These are phyloP conservation scores for Neuroscelio doddi DNA, from an alignment of 2,888 invertebrate genomes.

Conservation along the genomic window DNA sequence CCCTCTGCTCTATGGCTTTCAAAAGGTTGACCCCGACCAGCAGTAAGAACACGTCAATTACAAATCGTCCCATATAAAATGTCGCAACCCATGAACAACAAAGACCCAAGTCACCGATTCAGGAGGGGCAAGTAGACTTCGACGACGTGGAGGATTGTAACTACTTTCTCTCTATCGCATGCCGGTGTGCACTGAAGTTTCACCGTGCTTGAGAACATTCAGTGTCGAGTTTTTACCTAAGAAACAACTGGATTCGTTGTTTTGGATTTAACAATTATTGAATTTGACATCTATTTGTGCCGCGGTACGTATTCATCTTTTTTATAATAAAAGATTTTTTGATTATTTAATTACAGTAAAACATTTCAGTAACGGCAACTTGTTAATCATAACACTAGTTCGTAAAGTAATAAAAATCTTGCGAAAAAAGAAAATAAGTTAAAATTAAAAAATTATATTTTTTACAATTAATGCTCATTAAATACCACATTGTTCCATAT, in stretches of 20 bases:
- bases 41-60: conserved; percentile 28
- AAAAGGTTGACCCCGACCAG: conserved; percentile 27
- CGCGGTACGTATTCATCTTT: no score
- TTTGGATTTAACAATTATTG: conserved; percentile 17
- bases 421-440: no score
- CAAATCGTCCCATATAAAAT: conserved; percentile 44
- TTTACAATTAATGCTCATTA: no score
- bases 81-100: conserved; percentile 51
- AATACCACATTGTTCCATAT: no score
- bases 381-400: no score
- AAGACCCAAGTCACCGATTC: conserved; percentile 13
- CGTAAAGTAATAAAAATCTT: no score
- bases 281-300: conserved; percentile 27
- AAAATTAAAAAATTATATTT: no score
- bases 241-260: conserved; percentile 52
- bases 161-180: conserved; percentile 59
- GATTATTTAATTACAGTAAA: no score
- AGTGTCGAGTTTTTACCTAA: conserved; percentile 67
- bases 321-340: no score
- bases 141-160: conserved; percentile 46
- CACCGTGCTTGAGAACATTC: conserved; percentile 58
- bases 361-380: no score
- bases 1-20: conserved; percentile 46
- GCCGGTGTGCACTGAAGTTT: conserved; percentile 28
- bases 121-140: conserved; percentile 38